Percentiles rank a stretch among this genome's conserved stretches.
Conservation (phyloP, 2,113 vertebrate species). For the Eptesicus fuscus region DNA sequence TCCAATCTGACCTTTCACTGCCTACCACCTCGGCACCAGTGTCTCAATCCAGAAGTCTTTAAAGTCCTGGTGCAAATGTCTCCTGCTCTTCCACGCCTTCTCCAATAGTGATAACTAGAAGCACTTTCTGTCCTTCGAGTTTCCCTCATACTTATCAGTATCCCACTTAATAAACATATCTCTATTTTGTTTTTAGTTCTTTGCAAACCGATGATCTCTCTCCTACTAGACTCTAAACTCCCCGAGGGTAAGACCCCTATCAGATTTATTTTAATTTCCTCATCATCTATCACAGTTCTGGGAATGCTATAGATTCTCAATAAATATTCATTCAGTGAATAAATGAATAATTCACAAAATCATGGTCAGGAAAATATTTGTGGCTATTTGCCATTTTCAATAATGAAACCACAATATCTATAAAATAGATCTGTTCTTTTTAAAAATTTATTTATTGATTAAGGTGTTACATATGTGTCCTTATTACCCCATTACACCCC, state of each 20-base stretch:
- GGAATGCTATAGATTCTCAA: not conserved
- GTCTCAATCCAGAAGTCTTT: not conserved
- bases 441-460: too few species aligned
- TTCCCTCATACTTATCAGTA: not conserved
- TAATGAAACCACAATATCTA: slow-evolving; percentile 29
- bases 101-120: not conserved
- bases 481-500: too few species aligned
- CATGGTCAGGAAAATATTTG: slow-evolving; percentile 31
- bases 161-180: not conserved
- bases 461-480: too few species aligned
- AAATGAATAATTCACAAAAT: slow-evolving; percentile 47
- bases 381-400: slow-evolving; percentile 35
- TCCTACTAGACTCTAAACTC: slow-evolving; percentile 34
- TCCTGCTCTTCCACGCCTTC: not conserved
- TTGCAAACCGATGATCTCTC: not conserved
- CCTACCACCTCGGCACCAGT: not conserved
- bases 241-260: slow-evolving; percentile 30
- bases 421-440: not conserved
- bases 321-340: slow-evolving; percentile 22
- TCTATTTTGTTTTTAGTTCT: not conserved
- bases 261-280: slow-evolving; percentile 52
- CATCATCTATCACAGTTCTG: not conserved
- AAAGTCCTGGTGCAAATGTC: not conserved
- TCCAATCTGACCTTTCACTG: not conserved
- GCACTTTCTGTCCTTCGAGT: not conserved